Evolutionary conservation across 2,888 invertebrate genomes (phyloP), one percentile per base, ranked within the genome.

Genomic region (Agrochola lychnidis): DNA sequence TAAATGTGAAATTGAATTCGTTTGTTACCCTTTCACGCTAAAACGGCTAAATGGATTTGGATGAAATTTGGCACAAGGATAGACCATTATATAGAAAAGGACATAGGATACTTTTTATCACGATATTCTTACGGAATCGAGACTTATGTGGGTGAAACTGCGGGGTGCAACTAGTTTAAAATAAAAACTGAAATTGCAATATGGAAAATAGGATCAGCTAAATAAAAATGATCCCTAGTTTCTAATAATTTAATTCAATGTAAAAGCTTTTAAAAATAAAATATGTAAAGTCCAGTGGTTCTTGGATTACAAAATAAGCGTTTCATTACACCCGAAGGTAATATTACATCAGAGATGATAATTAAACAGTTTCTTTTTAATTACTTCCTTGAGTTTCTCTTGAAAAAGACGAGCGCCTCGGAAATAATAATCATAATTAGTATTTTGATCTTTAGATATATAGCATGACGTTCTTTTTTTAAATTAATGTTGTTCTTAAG

Each of bases 361-460:
- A 83, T 81, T 80, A 74, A 80, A 77, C 67, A 70, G 69, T 63
- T 71, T 76, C 36, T 76, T 75, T 83, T 63, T 87, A 82, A 87
- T 80, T 76, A 83, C 68, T 74, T 77, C 57, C 48, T 70, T n/a
- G 12, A 78, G 78, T 76, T 82, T 25, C 64, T 63, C 36, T 45
- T 10, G 30, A 48, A 63, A 63, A 70, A 62, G 4, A 40, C 40
- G 57, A 61, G 57, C 51, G n/a, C 57, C 66, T 72, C 40, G 59
- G 40, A 45, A 69, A 69, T 75, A 75, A 78, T 76, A 68, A 76
- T 72, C 45, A 59, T 76, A 73, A 86, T 85, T 78, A 78, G 63
- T 86, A 69, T 66, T 48, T 48, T 16, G 72, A 74, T 78, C 64
- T 77, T 76, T 45, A 22, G 40, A 48, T 68, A 48, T 68, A 45